These are phyloP conservation scores for Eretmocerus hayati DNA, from an alignment of 2,888 invertebrate species.

Conservation along the genomic window DNA sequence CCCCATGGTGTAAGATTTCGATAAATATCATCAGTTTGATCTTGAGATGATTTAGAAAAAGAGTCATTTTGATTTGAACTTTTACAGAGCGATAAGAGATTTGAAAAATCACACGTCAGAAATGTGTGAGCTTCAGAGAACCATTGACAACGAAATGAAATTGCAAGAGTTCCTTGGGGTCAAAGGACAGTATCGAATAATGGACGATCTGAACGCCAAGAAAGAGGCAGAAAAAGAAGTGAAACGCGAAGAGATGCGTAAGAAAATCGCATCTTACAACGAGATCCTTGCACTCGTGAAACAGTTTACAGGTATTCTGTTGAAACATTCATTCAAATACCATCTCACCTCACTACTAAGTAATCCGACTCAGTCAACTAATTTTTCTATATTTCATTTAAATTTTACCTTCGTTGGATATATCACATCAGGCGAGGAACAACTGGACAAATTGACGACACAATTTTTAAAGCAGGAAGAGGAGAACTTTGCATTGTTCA, in stretches of 20 bases:
- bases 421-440: slow-evolving; percentile 52
- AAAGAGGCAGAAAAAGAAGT: slow-evolving; percentile 64
- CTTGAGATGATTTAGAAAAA: too few species aligned
- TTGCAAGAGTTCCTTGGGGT: slow-evolving; percentile 77
- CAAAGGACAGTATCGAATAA: slow-evolving; percentile 73
- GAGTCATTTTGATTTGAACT: too few species aligned
- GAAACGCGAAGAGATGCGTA: slow-evolving; percentile 62
- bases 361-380: too few species aligned
- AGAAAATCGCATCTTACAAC: slow-evolving; percentile 65
- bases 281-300: slow-evolving; percentile 70
- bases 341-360: too few species aligned
- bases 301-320: slow-evolving; percentile 44
- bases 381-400: background rate
- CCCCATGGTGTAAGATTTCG: too few species aligned
- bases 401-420: background rate
- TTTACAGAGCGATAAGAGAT: slow-evolving; percentile 50
- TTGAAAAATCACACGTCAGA: slow-evolving; percentile 57
- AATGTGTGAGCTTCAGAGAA: slow-evolving; percentile 79
- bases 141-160: slow-evolving; percentile 77
- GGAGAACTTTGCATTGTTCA: slow-evolving; percentile 86
- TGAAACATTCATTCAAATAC: background rate
- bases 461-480: slow-evolving; percentile 81
- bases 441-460: slow-evolving; percentile 61
- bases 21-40: too few species aligned
- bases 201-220: slow-evolving; percentile 67